Conservation (phyloP, 1,140 invertebrate genomes). For the Atta colombica region DNA sequence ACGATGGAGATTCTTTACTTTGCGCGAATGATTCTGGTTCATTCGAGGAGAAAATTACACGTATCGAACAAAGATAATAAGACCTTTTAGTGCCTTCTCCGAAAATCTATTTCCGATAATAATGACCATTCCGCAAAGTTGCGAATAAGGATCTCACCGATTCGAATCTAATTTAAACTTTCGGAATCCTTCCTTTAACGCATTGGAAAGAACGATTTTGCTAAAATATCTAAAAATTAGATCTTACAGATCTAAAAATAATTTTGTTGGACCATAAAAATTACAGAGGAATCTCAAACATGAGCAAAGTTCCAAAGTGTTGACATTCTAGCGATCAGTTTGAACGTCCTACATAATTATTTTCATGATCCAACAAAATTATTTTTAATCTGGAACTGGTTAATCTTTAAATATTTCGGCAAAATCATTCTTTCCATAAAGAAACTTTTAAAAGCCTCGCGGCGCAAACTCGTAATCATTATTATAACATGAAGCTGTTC, state of each 20-base stretch:
- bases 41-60: background rate
- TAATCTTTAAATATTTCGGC: no score
- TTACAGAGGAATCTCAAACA: no score
- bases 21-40: background rate
- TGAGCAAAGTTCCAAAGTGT: no score
- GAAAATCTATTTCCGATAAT: conserved; percentile 1
- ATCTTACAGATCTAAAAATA: no score
- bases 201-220: no score
- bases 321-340: no score
- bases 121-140: background rate
- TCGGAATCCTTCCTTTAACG: background rate
- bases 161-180: conserved; percentile 18
- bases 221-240: no score
- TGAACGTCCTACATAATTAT: no score
- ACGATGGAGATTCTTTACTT: background rate
- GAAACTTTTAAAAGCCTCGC: background rate
- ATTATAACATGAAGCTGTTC: background rate
- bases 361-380: no score
- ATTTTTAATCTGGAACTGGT: no score
- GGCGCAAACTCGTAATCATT: background rate
- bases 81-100: background rate
- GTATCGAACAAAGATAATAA: background rate
- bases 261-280: no score
- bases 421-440: no score
- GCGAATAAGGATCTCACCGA: background rate